These are phyloP conservation scores for Heteromormyrus szaboi DNA, from an alignment of 2,797 vertebrate species.

Conservation along the genomic window DNA sequence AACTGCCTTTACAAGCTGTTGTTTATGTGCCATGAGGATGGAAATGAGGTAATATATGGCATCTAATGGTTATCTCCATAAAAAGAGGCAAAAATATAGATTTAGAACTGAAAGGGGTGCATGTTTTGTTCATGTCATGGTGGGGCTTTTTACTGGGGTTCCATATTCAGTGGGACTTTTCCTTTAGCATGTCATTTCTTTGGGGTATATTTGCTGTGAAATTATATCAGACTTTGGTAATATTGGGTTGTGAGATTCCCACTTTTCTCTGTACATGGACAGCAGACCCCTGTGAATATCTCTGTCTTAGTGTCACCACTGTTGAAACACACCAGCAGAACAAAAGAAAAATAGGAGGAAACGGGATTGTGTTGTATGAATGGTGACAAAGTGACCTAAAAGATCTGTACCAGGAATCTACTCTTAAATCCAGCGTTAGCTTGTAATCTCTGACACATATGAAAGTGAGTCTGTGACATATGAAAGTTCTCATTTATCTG, in stretches of 20 bases:
- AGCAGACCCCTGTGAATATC: neutral
- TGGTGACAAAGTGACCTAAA: neutral
- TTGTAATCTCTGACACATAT: neutral
- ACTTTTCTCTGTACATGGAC: neutral
- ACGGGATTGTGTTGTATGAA: no score
- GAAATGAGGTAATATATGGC: neutral
- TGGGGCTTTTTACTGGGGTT: neutral
- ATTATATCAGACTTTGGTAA: neutral
- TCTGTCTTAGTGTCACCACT: neutral
- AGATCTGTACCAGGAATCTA: neutral
- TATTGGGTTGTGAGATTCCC: neutral
- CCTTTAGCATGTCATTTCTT: neutral
- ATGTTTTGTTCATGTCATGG: neutral
- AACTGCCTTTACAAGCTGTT: neutral
- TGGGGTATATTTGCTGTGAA: neutral
- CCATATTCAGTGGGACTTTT: neutral
- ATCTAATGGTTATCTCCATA: neutral
- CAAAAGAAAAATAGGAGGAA: neutral
- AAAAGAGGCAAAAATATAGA: neutral
- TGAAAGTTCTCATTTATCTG: neutral
- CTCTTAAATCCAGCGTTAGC: neutral
- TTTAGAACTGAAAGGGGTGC: neutral
- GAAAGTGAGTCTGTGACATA: neutral
- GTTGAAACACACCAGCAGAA: neutral
- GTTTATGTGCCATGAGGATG: neutral